Base-by-base conservation (phyloP, 2,888 invertebrate genomes). In the Microctonus brassicae region DNA sequence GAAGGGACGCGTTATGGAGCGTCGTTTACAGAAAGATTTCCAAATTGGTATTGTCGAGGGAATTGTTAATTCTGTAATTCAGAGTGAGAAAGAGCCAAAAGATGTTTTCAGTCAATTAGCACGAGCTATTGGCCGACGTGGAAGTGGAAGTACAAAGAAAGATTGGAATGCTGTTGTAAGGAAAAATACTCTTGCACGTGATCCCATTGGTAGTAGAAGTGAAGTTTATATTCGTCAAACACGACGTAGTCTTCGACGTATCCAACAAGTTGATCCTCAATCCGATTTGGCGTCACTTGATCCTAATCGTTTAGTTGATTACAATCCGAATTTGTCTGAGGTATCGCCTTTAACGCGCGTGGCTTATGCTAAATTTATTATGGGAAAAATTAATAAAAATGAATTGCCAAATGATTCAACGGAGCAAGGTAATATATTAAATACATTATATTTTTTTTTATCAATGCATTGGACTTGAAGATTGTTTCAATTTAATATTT, bases 321-420 rank as follows among this genome's bases (percentile, higher is more conserved):
- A 92, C 87, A 96, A 96, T 89, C 95, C 95, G 0, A 93, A 93
- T 78, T 88, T 96, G 36, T 91, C 92, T 1, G 91, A 91, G 0
- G 93, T 95, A 1, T 92, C 95, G 0, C 93, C 94, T 0, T 92
- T 93, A 0, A 94, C 95, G 0, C 90, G 95, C 79, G 92, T 95
- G 17, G 96, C 96, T 0, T 96, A 96, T 80, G 95, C 95, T 66
- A 96, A 95, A 87, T 96, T 96, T 85, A 96, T 96, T 92, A 91
- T 92, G 74, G 92, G 90, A 83, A 93, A 94, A 87, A 90, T 93
- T 76, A 91, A 91, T 78, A 74, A 80, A 77, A 60, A 17, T 39
- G 73, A 75, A 24, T 66, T 29, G 9, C 29, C 24, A 26, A 74
- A 71, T 36, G 76, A 72, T 69, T n/a, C 26, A 55, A 13, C 57